Percentiles rank a stretch among this genome's conserved stretches.
These are phyloP conservation scores for Trichogramma pretiosum DNA, from an alignment of 1,140 invertebrate species.

Conservation along the genomic window DNA sequence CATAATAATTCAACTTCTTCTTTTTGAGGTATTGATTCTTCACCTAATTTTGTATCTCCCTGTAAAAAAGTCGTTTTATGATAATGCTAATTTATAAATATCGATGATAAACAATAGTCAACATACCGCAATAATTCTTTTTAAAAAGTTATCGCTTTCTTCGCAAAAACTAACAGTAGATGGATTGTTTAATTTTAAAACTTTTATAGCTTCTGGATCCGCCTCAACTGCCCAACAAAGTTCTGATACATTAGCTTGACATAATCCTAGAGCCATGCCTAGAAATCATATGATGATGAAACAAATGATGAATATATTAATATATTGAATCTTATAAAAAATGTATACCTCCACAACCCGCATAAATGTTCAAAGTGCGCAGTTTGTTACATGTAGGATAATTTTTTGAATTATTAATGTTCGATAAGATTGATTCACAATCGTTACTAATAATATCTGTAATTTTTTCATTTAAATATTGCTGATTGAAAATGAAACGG, in stretches of 20 bases:
- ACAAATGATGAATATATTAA: too few relatives aligned
- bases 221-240: constrained; percentile 76
- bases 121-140: too few relatives aligned
- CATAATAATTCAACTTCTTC: constrained; percentile 78
- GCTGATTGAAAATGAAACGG: constrained; percentile 66
- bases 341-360: constrained; percentile 69
- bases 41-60: constrained; percentile 42
- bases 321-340: constrained; percentile 7
- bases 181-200: constrained; percentile 71
- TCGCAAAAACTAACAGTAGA: constrained; percentile 65
- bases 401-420: constrained; percentile 18
- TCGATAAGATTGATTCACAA: not conserved
- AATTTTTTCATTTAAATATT: not conserved
- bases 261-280: constrained; percentile 59
- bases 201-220: constrained; percentile 65
- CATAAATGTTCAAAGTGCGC: constrained; percentile 71
- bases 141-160: constrained; percentile 69
- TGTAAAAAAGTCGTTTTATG: constrained; percentile 22
- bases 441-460: not conserved
- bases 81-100: too few relatives aligned
- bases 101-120: too few relatives aligned
- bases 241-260: constrained; percentile 60
- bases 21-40: constrained; percentile 60
- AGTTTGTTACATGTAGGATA: constrained; percentile 46
- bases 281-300: not conserved